Percentiles rank a stretch among this genome's conserved stretches.
Conservation (phyloP, 2,797 vertebrate species). For the Psittacula echo region DNA sequence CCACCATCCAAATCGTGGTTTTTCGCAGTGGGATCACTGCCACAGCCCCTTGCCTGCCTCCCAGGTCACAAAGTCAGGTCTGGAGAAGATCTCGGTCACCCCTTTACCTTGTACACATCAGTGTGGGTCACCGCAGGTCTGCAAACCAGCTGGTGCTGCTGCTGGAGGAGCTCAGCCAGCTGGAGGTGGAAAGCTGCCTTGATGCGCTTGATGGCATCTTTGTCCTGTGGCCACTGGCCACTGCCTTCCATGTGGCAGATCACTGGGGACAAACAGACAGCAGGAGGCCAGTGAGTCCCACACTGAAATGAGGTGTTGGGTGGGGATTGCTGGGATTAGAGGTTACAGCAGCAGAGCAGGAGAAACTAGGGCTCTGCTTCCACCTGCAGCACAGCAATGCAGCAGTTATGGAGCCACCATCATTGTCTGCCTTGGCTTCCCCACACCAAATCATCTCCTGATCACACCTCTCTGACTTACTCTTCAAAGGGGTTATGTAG, state of each 20-base stretch:
- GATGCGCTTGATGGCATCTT: conserved; percentile 88
- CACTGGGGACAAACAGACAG: conserved; percentile 77
- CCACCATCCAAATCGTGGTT: background rate
- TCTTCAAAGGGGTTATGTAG: conserved; percentile 89
- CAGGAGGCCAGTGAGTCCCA: background rate
- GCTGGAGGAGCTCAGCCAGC: conserved; percentile 85
- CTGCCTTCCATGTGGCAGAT: conserved; percentile 98
- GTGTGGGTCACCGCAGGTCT: conserved; percentile 82
- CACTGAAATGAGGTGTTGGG: background rate
- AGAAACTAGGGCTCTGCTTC: background rate
- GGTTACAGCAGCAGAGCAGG: background rate
- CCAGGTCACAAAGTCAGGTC: accelerated
- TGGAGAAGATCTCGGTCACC: accelerated
- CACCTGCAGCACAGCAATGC: background rate
- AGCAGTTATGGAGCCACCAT: background rate
- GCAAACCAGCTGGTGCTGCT: conserved; percentile 84
- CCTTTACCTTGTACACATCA: conserved; percentile 90
- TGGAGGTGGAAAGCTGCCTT: conserved; percentile 92
- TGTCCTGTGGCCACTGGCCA: conserved; percentile 93
- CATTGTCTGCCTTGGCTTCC: accelerated
- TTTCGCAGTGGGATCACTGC: background rate
- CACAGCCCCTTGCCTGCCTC: background rate
- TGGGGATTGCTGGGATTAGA: background rate
- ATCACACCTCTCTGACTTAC: conserved; percentile 70
- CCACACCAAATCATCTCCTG: background rate